Percentiles rank a stretch among this genome's conserved stretches.
Conservation (phyloP, 2,797 vertebrate species). For the Glossophaga mutica region DNA sequence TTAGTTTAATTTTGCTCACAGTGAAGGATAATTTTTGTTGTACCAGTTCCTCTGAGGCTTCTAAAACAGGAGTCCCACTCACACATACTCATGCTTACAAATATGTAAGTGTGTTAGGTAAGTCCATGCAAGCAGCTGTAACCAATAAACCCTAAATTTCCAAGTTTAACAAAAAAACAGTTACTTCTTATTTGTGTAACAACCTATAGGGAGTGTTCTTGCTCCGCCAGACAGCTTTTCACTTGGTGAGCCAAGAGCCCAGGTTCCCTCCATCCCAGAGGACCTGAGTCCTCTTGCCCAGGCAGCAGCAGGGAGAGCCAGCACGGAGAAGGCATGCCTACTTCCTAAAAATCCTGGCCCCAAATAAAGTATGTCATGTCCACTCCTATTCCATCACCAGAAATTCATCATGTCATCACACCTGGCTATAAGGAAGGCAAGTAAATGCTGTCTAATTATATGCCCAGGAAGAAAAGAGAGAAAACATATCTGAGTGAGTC, state of each 20-base stretch:
- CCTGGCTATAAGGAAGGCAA: background rate
- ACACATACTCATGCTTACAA: background rate
- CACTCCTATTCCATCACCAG: background rate
- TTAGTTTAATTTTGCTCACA: constrained; percentile 54
- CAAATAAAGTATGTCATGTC: background rate
- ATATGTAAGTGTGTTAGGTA: background rate
- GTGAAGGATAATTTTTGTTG: background rate
- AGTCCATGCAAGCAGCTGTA: background rate
- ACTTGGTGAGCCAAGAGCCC: background rate
- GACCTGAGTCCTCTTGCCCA: background rate
- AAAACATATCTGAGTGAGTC: background rate
- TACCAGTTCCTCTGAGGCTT: background rate
- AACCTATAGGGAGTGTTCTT: background rate
- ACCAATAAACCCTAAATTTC: background rate
- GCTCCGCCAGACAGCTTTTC: background rate
- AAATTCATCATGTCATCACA: background rate
- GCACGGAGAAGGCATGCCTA: background rate
- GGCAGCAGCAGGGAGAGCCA: background rate
- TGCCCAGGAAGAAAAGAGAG: background rate
- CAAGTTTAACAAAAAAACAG: background rate
- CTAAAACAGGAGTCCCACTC: background rate
- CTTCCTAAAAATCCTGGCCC: background rate
- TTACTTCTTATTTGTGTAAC: background rate
- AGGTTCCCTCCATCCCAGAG: background rate
- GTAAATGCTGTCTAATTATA: background rate